These are phyloP conservation scores for Cryptus armator DNA, from an alignment of 2,888 invertebrate genomes.

Conservation along the genomic window DNA sequence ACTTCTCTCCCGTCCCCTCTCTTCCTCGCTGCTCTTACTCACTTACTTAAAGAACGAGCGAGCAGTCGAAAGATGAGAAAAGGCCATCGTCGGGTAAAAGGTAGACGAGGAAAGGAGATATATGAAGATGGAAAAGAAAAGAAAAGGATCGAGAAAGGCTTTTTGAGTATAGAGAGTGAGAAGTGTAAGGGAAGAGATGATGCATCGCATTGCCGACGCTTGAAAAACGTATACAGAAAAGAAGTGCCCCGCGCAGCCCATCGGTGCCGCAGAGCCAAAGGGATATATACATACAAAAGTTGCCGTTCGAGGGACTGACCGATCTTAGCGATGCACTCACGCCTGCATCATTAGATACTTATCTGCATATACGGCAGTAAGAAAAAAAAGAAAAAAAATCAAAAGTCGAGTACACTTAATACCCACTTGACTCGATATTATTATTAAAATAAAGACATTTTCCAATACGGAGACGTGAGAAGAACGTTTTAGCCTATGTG, in stretches of 20 bases:
- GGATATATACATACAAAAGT: constrained; percentile 46
- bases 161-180: constrained; percentile 55
- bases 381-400: constrained; percentile 19
- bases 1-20: constrained; percentile 57
- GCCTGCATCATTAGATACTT: constrained; percentile 66
- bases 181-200: constrained; percentile 73
- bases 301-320: constrained; percentile 55
- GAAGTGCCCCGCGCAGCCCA: constrained; percentile 47
- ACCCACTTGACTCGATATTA: constrained; percentile 48
- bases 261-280: constrained; percentile 49
- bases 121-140: constrained; percentile 25
- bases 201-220: constrained; percentile 76
- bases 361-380: constrained; percentile 58
- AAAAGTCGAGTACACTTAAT: constrained; percentile 41
- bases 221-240: constrained; percentile 58
- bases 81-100: constrained; percentile 44
- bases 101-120: constrained; percentile 40
- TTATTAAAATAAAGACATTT: constrained; percentile 60
- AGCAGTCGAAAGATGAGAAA: constrained; percentile 45
- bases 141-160: constrained; percentile 62
- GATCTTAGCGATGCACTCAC: constrained; percentile 65
- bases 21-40: constrained; percentile 63
- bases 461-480: constrained; percentile 23
- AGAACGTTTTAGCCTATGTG: constrained; percentile 1
- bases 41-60: constrained; percentile 64